Conservation (phyloP, 2,888 invertebrate genomes). For the Noctua pronuba region DNA sequence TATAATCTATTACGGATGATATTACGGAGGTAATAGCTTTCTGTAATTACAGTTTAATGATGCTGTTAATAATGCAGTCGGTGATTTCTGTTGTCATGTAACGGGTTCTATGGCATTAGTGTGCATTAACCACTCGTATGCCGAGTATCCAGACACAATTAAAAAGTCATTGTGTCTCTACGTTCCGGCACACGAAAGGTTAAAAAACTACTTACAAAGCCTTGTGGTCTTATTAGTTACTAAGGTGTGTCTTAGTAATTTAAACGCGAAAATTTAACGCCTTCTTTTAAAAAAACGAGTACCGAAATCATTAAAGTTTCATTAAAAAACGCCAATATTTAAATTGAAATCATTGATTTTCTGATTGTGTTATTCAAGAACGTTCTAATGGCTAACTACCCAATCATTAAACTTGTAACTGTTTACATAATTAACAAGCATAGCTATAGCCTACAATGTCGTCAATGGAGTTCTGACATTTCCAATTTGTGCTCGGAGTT, state of each 20-base stretch:
- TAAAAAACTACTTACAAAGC: background rate
- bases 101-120: background rate
- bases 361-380: background rate
- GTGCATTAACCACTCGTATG: too few species aligned
- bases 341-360: background rate
- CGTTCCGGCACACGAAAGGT: too few species aligned
- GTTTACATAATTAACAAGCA: background rate
- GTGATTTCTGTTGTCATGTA: slow-evolving; percentile 2
- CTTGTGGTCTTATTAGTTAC: background rate
- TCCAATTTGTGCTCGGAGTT: too few species aligned
- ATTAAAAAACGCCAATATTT: background rate
- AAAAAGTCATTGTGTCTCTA: too few species aligned
- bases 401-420: slow-evolving; percentile 1
- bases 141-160: too few species aligned
- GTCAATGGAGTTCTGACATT: too few species aligned
- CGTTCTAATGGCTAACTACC: background rate
- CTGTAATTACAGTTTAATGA: slow-evolving; percentile 25
- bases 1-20: slow-evolving; percentile 25
- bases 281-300: background rate
- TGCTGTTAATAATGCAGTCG: background rate
- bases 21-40: slow-evolving; percentile 40
- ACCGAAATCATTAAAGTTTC: background rate
- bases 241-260: background rate
- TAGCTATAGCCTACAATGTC: too few species aligned
- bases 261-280: background rate